Percentiles rank a stretch among this genome's conserved stretches.
Conservation (phyloP, 2,888 invertebrate genomes). For the Conchocele bisecta region DNA sequence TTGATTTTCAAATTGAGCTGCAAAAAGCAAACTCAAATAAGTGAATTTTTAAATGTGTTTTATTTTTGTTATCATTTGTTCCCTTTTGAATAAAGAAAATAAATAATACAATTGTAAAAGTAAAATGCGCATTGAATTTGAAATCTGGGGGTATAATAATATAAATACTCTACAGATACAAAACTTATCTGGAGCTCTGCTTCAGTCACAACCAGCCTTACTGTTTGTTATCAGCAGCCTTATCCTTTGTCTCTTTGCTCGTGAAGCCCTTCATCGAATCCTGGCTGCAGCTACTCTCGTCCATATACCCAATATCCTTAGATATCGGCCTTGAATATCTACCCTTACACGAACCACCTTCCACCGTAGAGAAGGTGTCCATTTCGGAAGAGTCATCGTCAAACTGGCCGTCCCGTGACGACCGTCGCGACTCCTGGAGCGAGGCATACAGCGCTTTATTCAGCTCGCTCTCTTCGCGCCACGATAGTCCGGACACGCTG, state of each 20-base stretch:
- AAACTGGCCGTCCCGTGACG: slow-evolving; percentile 44
- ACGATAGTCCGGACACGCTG: slow-evolving; percentile 78
- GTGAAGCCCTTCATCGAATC: slow-evolving; percentile 7
- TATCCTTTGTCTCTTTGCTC: not conserved
- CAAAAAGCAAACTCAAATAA: too few species aligned
- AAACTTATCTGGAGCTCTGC: too few species aligned
- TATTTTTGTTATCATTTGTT: too few species aligned
- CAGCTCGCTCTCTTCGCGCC: slow-evolving; percentile 82
- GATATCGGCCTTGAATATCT: too few species aligned
- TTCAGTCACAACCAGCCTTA: not conserved
- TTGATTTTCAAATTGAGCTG: too few species aligned
- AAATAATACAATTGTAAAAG: too few species aligned
- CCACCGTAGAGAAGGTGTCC: not conserved
- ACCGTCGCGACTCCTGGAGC: slow-evolving; percentile 75
- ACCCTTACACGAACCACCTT: not conserved
- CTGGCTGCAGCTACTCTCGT: slow-evolving; percentile 40
- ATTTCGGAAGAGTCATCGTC: slow-evolving; percentile 29
- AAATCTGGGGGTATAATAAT: too few species aligned
- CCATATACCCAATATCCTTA: slow-evolving; percentile 15
- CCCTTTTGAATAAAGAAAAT: too few species aligned
- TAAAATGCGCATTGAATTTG: too few species aligned
- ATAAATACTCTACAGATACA: too few species aligned
- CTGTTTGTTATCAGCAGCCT: not conserved
- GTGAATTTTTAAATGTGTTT: too few species aligned
- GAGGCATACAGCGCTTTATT: slow-evolving; percentile 83